Conservation (phyloP, 2,888 invertebrate genomes). For the Tipula unca region DNA sequence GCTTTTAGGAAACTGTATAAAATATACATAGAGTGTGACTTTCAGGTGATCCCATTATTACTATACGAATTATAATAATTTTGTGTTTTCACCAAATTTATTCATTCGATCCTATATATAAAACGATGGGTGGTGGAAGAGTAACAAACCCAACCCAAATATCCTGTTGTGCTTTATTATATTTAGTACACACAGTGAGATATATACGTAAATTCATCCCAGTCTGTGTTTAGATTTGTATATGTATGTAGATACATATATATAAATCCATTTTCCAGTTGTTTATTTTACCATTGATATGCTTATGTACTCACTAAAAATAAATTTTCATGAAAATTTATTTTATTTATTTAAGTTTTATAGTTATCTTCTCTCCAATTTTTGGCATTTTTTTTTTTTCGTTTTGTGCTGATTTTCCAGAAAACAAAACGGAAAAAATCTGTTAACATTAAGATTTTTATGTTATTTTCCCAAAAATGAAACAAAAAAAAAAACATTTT, state of each 20-base stretch:
- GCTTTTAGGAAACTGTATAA: no score
- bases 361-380: not conserved
- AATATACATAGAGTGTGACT: no score
- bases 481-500: not conserved
- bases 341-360: slow-evolving; percentile 1
- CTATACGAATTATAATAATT: no score
- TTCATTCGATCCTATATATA: no score
- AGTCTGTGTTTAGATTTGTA: not conserved
- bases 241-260: not conserved
- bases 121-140: not conserved
- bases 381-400: not conserved
- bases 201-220: not conserved
- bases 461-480: not conserved
- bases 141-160: not conserved
- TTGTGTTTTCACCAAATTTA: not conserved
- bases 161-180: no score
- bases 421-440: not conserved
- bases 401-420: slow-evolving; percentile 14
- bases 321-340: not conserved
- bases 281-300: not conserved
- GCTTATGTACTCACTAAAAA: not conserved
- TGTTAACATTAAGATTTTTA: slow-evolving; percentile 3
- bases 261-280: not conserved
- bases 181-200: not conserved
- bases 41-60: no score